phyloP scores from a whole-genome alignment of 2,888 invertebrate species.

The Campoplex nolae region DNA sequence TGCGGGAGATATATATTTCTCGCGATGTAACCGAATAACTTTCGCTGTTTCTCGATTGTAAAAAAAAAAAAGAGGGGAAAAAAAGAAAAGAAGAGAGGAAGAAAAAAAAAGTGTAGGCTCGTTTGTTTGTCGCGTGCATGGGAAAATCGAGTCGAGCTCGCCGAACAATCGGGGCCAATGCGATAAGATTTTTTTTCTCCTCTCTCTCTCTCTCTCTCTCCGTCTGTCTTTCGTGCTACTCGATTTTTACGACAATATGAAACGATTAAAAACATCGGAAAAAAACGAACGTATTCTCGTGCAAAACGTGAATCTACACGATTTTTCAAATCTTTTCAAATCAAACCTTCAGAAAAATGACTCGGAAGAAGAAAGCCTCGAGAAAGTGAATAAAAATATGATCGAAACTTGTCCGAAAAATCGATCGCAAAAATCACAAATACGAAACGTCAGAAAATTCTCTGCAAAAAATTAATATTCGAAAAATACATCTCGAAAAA shows the following conservation, averaged over 20 bases:
- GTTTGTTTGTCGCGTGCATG: slow-evolving; percentile 59
- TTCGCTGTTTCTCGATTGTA: slow-evolving; percentile 1
- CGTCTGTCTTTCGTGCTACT: slow-evolving; percentile 1
- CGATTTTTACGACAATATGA: slow-evolving; percentile 11
- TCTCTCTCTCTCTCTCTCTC: too few species aligned
- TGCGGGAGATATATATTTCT: slow-evolving; percentile 19
- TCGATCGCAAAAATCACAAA: not conserved
- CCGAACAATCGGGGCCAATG: slow-evolving; percentile 66
- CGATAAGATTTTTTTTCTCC: slow-evolving; percentile 55
- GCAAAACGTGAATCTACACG: not conserved
- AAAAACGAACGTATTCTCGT: not conserved
- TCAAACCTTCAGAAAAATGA: not conserved
- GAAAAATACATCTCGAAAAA: not conserved
- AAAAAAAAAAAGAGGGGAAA: not conserved
- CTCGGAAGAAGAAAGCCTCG: too few species aligned
- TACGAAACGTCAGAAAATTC: not conserved
- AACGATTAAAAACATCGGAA: slow-evolving; percentile 15
- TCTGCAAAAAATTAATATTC: not conserved
- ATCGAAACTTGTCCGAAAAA: too few species aligned
- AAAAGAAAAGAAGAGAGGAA: slow-evolving; percentile 25
- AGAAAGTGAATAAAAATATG: not conserved
- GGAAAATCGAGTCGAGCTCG: slow-evolving; percentile 52
- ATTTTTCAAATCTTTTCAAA: not conserved
- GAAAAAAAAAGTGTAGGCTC: slow-evolving; percentile 28
- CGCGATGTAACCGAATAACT: slow-evolving; percentile 26